A percentile compares a stretch with the other conserved stretches of the same genome.
These are phyloP conservation scores for Kradibia gibbosae DNA, from an alignment of 1,140 invertebrate genomes.

Conservation along the genomic window DNA sequence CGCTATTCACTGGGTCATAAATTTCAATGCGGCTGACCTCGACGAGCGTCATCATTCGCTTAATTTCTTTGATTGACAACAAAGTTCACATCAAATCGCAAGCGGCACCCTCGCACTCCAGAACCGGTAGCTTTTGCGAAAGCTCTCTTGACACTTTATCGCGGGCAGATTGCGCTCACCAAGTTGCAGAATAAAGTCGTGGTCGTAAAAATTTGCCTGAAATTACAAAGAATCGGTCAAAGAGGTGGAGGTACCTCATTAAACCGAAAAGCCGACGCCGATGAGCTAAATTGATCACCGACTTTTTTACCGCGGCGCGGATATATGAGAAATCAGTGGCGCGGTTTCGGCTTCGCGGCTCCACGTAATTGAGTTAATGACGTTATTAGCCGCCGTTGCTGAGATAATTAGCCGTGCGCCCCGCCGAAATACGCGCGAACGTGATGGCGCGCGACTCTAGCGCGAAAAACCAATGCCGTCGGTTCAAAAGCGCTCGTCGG, in stretches of 20 bases:
- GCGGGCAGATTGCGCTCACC: no score
- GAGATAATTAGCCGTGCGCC: conserved; percentile 56
- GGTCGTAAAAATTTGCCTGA: neutral
- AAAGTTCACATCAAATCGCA: neutral
- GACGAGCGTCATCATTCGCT: neutral
- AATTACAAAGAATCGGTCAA: neutral
- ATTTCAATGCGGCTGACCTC: neutral
- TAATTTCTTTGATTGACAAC: neutral
- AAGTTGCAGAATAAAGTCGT: neutral
- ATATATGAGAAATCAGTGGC: neutral
- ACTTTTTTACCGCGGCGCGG: neutral
- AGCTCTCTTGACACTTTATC: neutral
- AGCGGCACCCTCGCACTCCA: neutral
- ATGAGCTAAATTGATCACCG: conserved; percentile 5
- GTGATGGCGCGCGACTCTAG: conserved; percentile 56
- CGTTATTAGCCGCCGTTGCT: conserved; percentile 59
- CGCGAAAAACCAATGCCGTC: neutral
- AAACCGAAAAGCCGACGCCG: neutral
- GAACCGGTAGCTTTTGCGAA: conserved; percentile 2
- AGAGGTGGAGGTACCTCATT: neutral
- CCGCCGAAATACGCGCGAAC: conserved; percentile 45
- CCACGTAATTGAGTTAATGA: conserved; percentile 64
- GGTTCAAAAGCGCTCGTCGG: neutral
- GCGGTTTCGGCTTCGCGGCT: conserved; percentile 5
- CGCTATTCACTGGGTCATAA: neutral